Conservation (phyloP, 2,797 vertebrate species). For the Tachyglossus aculeatus region DNA sequence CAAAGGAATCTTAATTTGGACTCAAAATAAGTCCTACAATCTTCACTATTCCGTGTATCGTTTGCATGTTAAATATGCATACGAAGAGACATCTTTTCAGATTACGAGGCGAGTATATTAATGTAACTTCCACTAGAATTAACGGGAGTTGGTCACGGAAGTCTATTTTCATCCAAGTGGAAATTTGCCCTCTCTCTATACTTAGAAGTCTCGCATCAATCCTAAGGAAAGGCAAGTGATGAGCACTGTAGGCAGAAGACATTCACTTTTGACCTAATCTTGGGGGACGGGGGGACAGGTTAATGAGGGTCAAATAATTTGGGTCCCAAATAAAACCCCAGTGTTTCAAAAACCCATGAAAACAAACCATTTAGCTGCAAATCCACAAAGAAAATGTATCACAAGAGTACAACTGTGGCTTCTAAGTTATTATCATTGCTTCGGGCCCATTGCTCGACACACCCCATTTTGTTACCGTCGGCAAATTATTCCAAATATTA, state of each 20-base stretch:
- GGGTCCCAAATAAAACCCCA: too few species aligned
- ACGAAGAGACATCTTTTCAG: background rate
- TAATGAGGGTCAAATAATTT: too few species aligned
- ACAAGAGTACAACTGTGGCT: background rate
- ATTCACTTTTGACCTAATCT: too few species aligned
- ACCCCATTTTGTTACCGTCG: background rate
- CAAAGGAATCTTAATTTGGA: background rate
- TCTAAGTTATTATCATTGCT: background rate
- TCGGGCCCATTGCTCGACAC: background rate
- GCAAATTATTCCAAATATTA: slow-evolving; percentile 7
- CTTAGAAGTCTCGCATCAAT: too few species aligned
- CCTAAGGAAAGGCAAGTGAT: too few species aligned
- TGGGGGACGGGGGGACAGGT: too few species aligned
- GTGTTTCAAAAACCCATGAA: too few species aligned
- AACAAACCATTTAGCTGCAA: background rate
- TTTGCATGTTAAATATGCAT: background rate
- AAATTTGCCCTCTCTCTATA: too few species aligned
- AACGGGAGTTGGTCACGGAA: background rate
- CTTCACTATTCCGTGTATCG: background rate
- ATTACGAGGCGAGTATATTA: background rate
- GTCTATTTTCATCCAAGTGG: background rate
- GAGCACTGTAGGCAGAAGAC: too few species aligned
- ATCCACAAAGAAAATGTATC: background rate
- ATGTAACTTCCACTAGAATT: background rate
- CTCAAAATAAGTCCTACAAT: too few species aligned